phyloP scores from a whole-genome alignment of 2,797 vertebrate species.

The Aratinga solstitialis region DNA sequence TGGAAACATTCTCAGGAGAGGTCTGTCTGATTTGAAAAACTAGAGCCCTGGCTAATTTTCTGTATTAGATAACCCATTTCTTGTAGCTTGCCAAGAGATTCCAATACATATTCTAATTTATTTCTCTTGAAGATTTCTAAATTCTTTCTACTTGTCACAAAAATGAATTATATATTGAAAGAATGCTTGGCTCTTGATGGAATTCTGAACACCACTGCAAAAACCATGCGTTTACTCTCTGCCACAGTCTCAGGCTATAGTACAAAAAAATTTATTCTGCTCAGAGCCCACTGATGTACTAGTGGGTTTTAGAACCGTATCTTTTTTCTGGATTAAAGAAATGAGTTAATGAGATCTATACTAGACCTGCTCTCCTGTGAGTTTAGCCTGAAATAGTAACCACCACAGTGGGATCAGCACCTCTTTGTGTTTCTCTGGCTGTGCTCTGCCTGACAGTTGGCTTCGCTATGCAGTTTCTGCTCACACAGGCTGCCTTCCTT shows the following conservation, averaged over 20 bases:
- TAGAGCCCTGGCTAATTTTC: neutral
- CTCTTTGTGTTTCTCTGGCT: neutral
- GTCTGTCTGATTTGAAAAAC: neutral
- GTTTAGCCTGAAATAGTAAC: neutral
- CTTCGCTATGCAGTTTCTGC: neutral
- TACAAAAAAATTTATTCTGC: neutral
- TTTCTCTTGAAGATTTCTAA: constrained; percentile 7
- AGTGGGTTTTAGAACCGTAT: neutral
- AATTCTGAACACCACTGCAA: neutral
- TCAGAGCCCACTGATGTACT: neutral
- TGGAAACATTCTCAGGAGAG: neutral
- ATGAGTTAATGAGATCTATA: constrained; percentile 18
- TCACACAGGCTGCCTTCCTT: neutral
- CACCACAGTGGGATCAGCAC: neutral
- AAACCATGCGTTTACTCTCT: neutral
- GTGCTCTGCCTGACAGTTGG: neutral
- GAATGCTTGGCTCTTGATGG: neutral
- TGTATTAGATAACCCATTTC: neutral
- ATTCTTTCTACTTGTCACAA: neutral
- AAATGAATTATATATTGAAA: neutral
- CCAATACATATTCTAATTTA: neutral
- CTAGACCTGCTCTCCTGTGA: neutral
- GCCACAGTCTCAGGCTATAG: neutral
- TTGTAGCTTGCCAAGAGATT: neutral
- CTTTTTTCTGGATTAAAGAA: constrained; percentile 9